Percentiles rank a stretch among this genome's conserved stretches.
Evolutionary conservation across 2,113 vertebrate species (phyloP).

Genomic region (Phaethornis superciliosus): DNA sequence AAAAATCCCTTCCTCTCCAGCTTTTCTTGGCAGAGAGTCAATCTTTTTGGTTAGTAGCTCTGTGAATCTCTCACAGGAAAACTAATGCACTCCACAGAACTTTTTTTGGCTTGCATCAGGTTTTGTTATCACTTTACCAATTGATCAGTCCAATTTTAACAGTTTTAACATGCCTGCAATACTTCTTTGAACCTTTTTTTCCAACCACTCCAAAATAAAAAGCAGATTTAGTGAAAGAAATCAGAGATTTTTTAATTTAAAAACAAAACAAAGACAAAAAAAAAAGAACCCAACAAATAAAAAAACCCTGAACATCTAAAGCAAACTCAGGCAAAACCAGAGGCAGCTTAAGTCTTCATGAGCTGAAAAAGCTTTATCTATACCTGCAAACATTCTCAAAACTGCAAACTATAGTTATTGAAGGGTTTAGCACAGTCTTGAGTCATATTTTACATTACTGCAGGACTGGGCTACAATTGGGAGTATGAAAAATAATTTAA

Average conservation of each 20-base stretch:
- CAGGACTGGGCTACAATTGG: background rate
- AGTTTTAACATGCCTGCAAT: background rate
- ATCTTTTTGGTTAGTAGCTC: background rate
- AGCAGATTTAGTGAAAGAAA: background rate
- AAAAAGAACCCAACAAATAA: background rate
- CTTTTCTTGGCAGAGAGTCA: constrained; percentile 1
- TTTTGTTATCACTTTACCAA: background rate
- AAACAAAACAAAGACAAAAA: background rate
- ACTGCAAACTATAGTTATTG: background rate
- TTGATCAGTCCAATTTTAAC: background rate
- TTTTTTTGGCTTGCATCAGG: background rate
- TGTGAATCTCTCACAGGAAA: background rate
- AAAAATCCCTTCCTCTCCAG: background rate
- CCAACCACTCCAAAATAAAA: background rate
- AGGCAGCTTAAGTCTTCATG: background rate
- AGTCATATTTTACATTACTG: background rate
- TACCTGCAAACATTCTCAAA: background rate
- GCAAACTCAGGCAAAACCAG: background rate
- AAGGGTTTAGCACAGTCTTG: background rate
- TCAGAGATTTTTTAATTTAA: background rate
- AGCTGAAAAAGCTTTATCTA: background rate
- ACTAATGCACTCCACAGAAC: background rate
- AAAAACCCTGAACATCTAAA: background rate
- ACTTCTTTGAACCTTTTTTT: background rate
- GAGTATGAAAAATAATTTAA: background rate